phyloP scores from a whole-genome alignment of 2,888 invertebrate species.

The Therioaphis trifolii region DNA sequence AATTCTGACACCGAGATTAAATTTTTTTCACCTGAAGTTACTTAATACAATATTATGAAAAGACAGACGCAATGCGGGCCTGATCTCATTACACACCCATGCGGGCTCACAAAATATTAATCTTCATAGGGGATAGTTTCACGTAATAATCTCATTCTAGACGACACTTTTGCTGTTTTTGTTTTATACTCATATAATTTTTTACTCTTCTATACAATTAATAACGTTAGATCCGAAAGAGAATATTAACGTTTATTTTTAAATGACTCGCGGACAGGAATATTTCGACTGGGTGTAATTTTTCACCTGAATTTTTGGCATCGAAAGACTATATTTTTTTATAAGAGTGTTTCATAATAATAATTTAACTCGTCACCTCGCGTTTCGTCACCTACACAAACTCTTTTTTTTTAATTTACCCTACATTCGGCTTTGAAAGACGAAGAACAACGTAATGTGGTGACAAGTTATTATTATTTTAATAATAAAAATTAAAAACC shows the following conservation, averaged over 20 bases:
- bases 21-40: conserved; percentile 59
- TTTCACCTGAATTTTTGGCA: conserved; percentile 62
- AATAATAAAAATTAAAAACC: conserved; percentile 25
- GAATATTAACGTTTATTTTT: conserved; percentile 55
- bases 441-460: background rate
- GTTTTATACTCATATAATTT: conserved; percentile 10
- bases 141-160: conserved; percentile 26
- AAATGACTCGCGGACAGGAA: conserved; percentile 60
- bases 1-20: conserved; percentile 49
- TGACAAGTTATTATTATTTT: conserved; percentile 44
- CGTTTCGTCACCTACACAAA: conserved; percentile 54
- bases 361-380: conserved; percentile 60
- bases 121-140: conserved; percentile 49
- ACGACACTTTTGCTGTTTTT: conserved; percentile 42
- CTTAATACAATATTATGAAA: conserved; percentile 43
- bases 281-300: conserved; percentile 60
- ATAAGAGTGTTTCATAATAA: conserved; percentile 41
- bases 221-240: conserved; percentile 30
- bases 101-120: conserved; percentile 60
- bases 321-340: conserved; percentile 54
- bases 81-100: conserved; percentile 58
- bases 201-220: background rate
- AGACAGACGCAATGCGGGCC: conserved; percentile 56
- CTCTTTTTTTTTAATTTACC: conserved; percentile 38
- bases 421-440: conserved; percentile 33